These are phyloP conservation scores for Phyto melanocephala DNA, from an alignment of 2,888 invertebrate genomes.

Conservation along the genomic window DNA sequence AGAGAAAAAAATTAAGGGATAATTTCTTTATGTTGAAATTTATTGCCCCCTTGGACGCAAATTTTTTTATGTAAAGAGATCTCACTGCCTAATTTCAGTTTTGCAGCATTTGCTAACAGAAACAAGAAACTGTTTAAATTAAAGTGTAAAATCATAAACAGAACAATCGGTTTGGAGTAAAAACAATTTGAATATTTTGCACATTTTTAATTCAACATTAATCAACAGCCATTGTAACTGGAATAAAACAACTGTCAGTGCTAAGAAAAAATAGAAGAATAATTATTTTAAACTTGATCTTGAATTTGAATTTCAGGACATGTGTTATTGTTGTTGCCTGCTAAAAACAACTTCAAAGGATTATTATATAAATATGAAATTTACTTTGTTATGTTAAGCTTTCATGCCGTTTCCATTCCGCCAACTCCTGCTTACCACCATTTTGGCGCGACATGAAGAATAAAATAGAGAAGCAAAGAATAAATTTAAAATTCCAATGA, in stretches of 20 bases:
- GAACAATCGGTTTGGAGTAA: conserved; percentile 35
- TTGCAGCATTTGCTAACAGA: conserved; percentile 28
- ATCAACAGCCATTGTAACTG: not conserved
- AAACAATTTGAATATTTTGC: conserved; percentile 43
- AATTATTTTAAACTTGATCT: conserved; percentile 60
- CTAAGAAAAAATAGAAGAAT: not conserved
- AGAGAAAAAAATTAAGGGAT: no score
- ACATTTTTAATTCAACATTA: conserved; percentile 9
- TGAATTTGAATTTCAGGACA: conserved; percentile 53
- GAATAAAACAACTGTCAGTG: not conserved
- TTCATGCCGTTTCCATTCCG: not conserved
- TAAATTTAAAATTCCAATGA: conserved; percentile 49
- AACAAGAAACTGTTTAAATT: not conserved
- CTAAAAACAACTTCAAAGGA: conserved; percentile 43
- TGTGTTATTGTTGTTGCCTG: conserved; percentile 14
- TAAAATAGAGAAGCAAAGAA: not conserved
- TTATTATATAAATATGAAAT: conserved; percentile 36
- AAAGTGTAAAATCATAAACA: not conserved
- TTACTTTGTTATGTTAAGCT: conserved; percentile 23
- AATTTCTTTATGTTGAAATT: no score
- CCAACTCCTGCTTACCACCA: not conserved
- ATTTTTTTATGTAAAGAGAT: not conserved
- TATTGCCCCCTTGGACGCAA: no score
- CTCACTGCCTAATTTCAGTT: conserved; percentile 10
- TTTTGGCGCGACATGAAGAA: not conserved